Evolutionary conservation across 2,888 invertebrate genomes (phyloP), one percentile per base, ranked within the genome.

Genomic region (Tipula helvola): DNA sequence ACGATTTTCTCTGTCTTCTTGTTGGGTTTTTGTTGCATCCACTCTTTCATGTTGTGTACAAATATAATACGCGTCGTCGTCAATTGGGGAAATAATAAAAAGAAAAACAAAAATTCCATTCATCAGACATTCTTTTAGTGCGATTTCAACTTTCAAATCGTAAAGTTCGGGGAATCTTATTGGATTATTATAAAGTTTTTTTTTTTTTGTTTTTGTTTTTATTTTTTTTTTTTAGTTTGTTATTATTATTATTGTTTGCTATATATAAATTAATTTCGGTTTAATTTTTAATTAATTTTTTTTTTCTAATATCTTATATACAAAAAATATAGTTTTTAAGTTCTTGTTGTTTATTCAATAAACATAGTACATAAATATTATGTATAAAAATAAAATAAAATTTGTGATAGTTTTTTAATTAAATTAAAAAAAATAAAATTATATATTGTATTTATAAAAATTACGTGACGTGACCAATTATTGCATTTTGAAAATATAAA

Each of bases 111-210:
- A 84, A 36, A 84, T 84, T 84, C 84, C 84, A 84, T 84, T 84
- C 84, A 84, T 84, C n/a, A 84, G 84, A 84, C 36, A 39, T 84
- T 84, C 57, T 86, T 86, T 83, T 86, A 87, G 87, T 87, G 87
- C 86, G 87, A 87, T 87, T 87, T 87, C 83, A 86, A 87, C 87
- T 86, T 86, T 86, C 86, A 86, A 84, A 84, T 84, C 84, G 84
- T 84, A 18, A 39, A 84, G 84, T 84, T 84, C 84, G 84, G 41
- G 41, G 41, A 71, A 71, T 71, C 71, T 71, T 28, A 71, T 71
- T 71, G 28, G 18, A 71, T 71, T 28, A 28, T 71, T 71, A 16
- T 13, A 84, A 41, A 84, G 36, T 36, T 84, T 41, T 84, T 84
- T 39, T 84, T 41, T 13, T 84, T 39, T 84, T 84, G 39, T 5